Evolutionary conservation across 2,888 invertebrate species (phyloP), one percentile per base, ranked within the genome.

Genomic region (Lysandra coridon): DNA sequence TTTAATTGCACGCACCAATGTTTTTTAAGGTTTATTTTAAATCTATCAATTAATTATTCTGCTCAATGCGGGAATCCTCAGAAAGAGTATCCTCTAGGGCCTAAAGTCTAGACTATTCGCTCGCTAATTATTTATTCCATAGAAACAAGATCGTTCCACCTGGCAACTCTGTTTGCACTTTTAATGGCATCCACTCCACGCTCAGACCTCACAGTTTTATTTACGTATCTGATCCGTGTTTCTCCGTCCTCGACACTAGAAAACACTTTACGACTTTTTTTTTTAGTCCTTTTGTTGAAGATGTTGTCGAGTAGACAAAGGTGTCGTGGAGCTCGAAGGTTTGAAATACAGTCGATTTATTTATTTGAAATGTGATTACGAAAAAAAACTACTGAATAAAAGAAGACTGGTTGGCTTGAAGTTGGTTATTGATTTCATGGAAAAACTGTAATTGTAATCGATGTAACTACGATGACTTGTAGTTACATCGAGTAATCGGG

Each of bases 151-250:
- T 76, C 33, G 44, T 10, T 44, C 7, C 44, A 10, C 44, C 44
- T 12, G 79, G 6, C 69, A 78, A 78, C 80, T 80, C 64, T 81
- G 83, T 81, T 83, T 82, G 80, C 79, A 62, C 80, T 80, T 53
- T 80, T 81, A 82, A 83, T 83, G 33, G 30, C 12, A 17, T 49
- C 49, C 49, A 12, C 33, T 4, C 4, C 17, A 33, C 23, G 76
- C 33, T 2, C 30, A 10, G 30, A 30, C 75, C 53, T 49, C 49
- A 74, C 44, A 17, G n/a, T 10, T 30, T 17, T 33, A 57, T 76
- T 76, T 76, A 33, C 53, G 76, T 76, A 57, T 76, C 57, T 76
- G 76, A 76, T 75, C 30, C 30, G 49, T 75, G 49, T 53, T 53
- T 23, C 23, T 23, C 23, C 23, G 23, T 23, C 33, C 30, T 57